Evolutionary conservation across 2,797 vertebrate species (phyloP), one percentile per base, ranked within the genome.

Genomic region (Pipistrellus pipistrellus): DNA sequence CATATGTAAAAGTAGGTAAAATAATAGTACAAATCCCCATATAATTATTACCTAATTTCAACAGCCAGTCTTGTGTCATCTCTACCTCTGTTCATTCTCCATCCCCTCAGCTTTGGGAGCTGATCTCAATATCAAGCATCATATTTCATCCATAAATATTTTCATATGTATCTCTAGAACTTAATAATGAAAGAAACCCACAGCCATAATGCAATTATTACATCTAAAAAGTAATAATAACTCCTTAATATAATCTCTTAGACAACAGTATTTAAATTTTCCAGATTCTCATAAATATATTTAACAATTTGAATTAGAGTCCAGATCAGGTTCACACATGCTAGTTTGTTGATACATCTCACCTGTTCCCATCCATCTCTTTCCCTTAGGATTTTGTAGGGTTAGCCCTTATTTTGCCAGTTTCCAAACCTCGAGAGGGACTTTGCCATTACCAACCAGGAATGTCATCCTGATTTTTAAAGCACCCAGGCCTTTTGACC

Each of bases 81-180:
- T 51, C 1, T 72, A 6, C 27, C 23, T 73, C 75, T 44, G 0
- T 66, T 30, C 3, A 0, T 76, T 91, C 64, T 82, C 89, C 2
- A 27, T 30, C 20, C 17, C 2, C 55, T 78, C 20, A 72, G 46
- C 55, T 64, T 83, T 59, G 76, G 69, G 81, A 90, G n/a, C 32
- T 86, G 53, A 73, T 73, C 77, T 88, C 57, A 35, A 0, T 80
- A 27, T 59, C 48, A 83, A 27, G 53, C 48, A 69, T 27, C 35
- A 20, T 71, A 32, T 90, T 94, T 94, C 21, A 72, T 51, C 30
- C 55, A 10, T 82, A 86, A 72, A 75, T 80, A 53, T 85, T 80
- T 87, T 35, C 23, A 1, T 55, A 4, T 53, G 23, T 69, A 32
- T 59, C 53, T 83, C 81, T 82, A 35, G 13, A 73, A 68, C 23